Evolutionary conservation across 92 coral and sea anemone genomes (phyloP), one percentile per base, ranked within the genome.

Genomic region (Porites lobata): DNA sequence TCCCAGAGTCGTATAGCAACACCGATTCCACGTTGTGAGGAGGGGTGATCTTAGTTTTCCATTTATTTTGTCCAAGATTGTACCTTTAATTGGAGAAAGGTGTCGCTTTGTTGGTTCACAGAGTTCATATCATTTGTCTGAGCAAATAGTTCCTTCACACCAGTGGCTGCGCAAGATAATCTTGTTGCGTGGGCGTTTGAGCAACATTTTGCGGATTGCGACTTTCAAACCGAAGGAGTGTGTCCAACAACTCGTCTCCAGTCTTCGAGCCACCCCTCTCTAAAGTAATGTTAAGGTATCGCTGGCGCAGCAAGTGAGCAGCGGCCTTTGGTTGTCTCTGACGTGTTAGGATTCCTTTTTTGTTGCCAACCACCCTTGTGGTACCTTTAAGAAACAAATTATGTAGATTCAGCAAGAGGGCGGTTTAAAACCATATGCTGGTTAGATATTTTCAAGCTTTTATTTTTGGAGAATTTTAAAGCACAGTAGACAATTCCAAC

Each of bases 311-410:
- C 72, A 87, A 82, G 71, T 94, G 96, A 59, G 99, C 99, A 66
- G 95, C 98, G 75, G 94, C 94, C 72, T 96, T 96, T 6, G 99
- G 98, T 73, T 92, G 94, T 38, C 99, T 87, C 73, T 96, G 94
- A 76, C 99, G 85, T 13, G 99, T 94, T 2, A 96, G 91, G 64
- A 96, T 86, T 24, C 99, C 99, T 89, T 96, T 96, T 77, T 93
- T 95, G 91, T 96, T 96, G 62, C 95, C 99, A 15, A 81, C 91
- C 18, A 90, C 87, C 1, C 98, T 92, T 43, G 94, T 92, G 3
- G 94, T 94, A 14, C 90, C 99, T 96, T 32, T 0, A 53, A 19
- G 50, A n/a, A 50, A 18, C n/a, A 29, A 57, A 19, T 12, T 38
- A 38, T 7, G 47, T 29, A 29, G 32, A 29, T 29, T 29, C 4